These are phyloP conservation scores for Hapalemur alaotrensis DNA, from an alignment of 2,797 vertebrate genomes.

Conservation along the genomic window DNA sequence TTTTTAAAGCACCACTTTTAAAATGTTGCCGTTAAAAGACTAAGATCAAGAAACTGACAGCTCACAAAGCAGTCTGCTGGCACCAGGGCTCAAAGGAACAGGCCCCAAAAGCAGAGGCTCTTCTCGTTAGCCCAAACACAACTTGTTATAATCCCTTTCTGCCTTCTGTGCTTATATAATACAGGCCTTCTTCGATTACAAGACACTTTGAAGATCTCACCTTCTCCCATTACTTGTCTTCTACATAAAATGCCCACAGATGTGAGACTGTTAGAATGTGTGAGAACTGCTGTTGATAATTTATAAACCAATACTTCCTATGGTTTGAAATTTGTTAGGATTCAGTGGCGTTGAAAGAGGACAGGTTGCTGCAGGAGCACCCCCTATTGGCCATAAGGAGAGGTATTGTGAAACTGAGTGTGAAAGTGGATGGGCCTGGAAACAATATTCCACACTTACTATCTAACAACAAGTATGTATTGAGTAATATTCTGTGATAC, in stretches of 20 bases:
- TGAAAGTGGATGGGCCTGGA: neutral
- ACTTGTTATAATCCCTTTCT: conserved; percentile 82
- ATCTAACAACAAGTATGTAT: neutral
- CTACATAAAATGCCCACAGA: conserved; percentile 86
- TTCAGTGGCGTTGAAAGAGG: neutral
- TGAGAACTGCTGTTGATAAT: conserved; percentile 81
- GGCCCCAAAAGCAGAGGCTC: conserved; percentile 70
- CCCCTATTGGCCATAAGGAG: conserved; percentile 75
- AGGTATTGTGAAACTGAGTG: neutral
- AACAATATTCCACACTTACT: neutral
- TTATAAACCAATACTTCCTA: conserved; percentile 82
- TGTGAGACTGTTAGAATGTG: conserved; percentile 83
- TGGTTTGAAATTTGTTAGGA: neutral
- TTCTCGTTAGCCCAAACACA: conserved; percentile 79
- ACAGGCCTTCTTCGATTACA: conserved; percentile 85
- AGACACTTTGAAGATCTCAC: conserved; percentile 88
- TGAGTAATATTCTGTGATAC: neutral
- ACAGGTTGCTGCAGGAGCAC: conserved; percentile 80
- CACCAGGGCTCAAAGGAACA: conserved; percentile 68
- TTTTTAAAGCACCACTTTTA: conserved; percentile 49
- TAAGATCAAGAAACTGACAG: conserved; percentile 66
- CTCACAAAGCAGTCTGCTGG: conserved; percentile 73
- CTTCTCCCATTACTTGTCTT: conserved; percentile 88
- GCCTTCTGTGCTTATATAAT: conserved; percentile 83
- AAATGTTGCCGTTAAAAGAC: conserved; percentile 41